phyloP scores from a whole-genome alignment of 2,113 vertebrate species.

The Oophaga pumilio region DNA sequence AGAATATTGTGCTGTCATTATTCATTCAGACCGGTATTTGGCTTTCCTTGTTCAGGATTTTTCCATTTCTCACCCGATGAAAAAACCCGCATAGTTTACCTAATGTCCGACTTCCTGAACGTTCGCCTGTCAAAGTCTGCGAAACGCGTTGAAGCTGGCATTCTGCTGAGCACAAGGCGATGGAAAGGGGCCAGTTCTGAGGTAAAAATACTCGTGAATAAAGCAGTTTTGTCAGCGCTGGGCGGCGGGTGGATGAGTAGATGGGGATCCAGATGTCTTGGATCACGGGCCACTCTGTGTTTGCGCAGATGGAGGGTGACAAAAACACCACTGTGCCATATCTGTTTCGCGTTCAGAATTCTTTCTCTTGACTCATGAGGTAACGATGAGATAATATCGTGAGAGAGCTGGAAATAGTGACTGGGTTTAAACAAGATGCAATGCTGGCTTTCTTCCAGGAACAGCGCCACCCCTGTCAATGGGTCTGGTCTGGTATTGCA shows the following conservation, averaged over 20 bases:
- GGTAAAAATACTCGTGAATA: slow-evolving; percentile 54
- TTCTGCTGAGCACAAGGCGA: not conserved
- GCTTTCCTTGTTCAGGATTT: not conserved
- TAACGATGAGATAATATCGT: slow-evolving; percentile 47
- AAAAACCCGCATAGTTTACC: not conserved
- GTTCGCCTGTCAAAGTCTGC: not conserved
- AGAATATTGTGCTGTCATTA: not conserved
- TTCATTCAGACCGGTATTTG: not conserved
- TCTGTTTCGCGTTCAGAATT: not conserved
- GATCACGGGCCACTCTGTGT: slow-evolving; percentile 23
- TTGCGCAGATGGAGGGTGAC: slow-evolving; percentile 22
- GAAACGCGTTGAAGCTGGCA: not conserved
- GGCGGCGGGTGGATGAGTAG: slow-evolving; percentile 29
- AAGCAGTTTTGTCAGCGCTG: slow-evolving; percentile 36
- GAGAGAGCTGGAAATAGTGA: slow-evolving; percentile 37
- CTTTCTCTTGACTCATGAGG: slow-evolving; percentile 43
- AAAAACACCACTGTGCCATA: slow-evolving; percentile 26
- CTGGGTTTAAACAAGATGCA: not conserved
- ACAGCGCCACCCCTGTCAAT: too few species aligned
- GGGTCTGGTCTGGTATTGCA: too few species aligned
- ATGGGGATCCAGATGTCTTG: slow-evolving; percentile 29
- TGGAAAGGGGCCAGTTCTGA: slow-evolving; percentile 37
- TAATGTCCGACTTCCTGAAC: not conserved
- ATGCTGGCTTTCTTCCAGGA: not conserved
- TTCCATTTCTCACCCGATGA: not conserved